Percentiles rank a stretch among this genome's conserved stretches.
Conservation (phyloP, 2,797 vertebrate species). For the Darevskia nairensis region DNA sequence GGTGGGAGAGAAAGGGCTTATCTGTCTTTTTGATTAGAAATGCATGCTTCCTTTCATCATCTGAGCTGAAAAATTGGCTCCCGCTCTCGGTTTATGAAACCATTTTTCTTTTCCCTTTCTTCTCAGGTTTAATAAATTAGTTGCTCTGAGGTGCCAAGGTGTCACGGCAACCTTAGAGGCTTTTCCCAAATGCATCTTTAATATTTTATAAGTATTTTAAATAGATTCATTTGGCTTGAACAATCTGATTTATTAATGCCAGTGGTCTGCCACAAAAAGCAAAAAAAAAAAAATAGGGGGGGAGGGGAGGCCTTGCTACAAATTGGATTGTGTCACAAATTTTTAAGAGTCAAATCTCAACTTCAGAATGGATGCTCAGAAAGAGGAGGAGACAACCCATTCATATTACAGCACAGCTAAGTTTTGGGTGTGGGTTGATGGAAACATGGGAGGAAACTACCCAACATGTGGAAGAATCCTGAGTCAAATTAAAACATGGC, state of each 20-base stretch:
- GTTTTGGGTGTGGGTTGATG: conserved; percentile 53
- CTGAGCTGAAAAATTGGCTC: conserved; percentile 85
- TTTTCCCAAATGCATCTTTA: conserved; percentile 85
- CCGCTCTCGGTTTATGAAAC: conserved; percentile 86
- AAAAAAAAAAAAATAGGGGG: too few species aligned
- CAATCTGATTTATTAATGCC: conserved; percentile 81
- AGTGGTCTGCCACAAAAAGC: conserved; percentile 66
- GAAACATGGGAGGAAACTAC: conserved; percentile 10
- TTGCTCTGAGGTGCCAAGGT: conserved; percentile 82
- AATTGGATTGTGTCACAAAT: conserved; percentile 77
- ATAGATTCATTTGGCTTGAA: conserved; percentile 84
- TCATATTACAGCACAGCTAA: conserved; percentile 65
- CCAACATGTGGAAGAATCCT: conserved; percentile 24
- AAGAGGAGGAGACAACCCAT: conserved; percentile 65
- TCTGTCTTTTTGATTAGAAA: conserved; percentile 88
- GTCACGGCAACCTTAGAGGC: conserved; percentile 83
- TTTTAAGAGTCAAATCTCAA: conserved; percentile 73
- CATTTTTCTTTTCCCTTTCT: conserved; percentile 84
- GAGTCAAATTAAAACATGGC: conserved; percentile 40
- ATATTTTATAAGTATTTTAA: conserved; percentile 87
- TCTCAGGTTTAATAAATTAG: conserved; percentile 85
- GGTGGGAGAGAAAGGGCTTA: conserved; percentile 82
- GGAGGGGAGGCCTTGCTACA: conserved; percentile 69
- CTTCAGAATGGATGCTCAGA: conserved; percentile 71
- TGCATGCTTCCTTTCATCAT: conserved; percentile 87